Percentiles rank a stretch among this genome's conserved stretches.
phyloP scores from a whole-genome alignment of 2,888 invertebrate genomes.

The Limnephilus lunatus region DNA sequence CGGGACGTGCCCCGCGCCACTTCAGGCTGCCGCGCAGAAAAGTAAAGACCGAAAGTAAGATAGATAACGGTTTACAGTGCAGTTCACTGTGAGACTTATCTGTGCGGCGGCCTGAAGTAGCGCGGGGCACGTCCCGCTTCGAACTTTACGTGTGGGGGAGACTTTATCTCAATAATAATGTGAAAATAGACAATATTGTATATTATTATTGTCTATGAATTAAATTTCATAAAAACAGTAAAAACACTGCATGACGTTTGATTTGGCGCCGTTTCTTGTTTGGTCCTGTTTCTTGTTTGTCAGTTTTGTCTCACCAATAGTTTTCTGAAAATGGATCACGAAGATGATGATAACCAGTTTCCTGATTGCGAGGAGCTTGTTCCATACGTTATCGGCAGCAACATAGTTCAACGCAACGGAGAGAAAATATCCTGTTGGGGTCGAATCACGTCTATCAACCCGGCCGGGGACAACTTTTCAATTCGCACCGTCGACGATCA shows the following conservation, averaged over 20 bases:
- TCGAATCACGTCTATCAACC: slow-evolving; percentile 74
- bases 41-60: too few relatives aligned
- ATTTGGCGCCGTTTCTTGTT: background rate
- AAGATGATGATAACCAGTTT: slow-evolving; percentile 75
- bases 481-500: slow-evolving; percentile 75
- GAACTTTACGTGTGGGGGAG: too few relatives aligned
- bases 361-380: slow-evolving; percentile 76
- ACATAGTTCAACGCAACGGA: slow-evolving; percentile 74
- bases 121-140: too few relatives aligned
- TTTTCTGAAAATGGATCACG: slow-evolving; percentile 65
- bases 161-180: too few relatives aligned
- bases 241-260: background rate
- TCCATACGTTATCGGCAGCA: slow-evolving; percentile 75
- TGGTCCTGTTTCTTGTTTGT: background rate
- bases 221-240: background rate
- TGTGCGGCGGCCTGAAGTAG: too few relatives aligned
- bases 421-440: slow-evolving; percentile 76
- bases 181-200: too few relatives aligned
- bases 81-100: too few relatives aligned
- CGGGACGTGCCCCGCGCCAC: too few relatives aligned
- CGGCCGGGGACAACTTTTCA: slow-evolving; percentile 73
- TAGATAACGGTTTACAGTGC: too few relatives aligned
- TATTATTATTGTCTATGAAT: background rate
- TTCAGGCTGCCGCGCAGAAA: too few relatives aligned
- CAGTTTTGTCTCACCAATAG: background rate